Evolutionary conservation across 1,140 invertebrate species (phyloP).

Genomic region (Ips nitidus): DNA sequence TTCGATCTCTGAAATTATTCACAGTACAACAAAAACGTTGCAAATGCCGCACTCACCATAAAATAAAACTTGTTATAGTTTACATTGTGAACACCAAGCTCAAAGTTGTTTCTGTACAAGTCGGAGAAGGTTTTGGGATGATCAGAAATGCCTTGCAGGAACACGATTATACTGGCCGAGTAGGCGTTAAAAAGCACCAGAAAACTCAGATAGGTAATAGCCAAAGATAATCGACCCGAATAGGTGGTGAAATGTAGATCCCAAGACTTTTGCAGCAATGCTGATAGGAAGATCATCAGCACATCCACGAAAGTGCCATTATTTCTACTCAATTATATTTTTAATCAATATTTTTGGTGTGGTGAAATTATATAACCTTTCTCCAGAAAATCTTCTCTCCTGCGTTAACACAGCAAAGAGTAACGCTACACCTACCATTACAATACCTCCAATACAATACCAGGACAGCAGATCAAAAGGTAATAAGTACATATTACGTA

Average conservation of each 20-base stretch:
- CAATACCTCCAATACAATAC: constrained; percentile 7
- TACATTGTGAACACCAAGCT: constrained; percentile 30
- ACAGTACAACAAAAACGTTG: background rate
- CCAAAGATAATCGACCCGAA: constrained; percentile 15
- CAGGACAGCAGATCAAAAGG: constrained; percentile 7
- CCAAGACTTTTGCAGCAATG: constrained; percentile 8
- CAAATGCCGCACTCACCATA: constrained; percentile 42
- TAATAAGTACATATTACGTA: constrained; percentile 10
- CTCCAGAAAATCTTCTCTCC: background rate
- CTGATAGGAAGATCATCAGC: constrained; percentile 2
- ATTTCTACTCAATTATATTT: background rate
- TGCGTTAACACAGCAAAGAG: background rate
- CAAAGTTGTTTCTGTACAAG: constrained; percentile 29
- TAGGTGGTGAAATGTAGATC: background rate
- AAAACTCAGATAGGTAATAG: constrained; percentile 28
- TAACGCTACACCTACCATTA: background rate
- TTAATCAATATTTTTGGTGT: background rate
- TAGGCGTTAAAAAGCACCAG: constrained; percentile 52
- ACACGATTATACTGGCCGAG: constrained; percentile 51
- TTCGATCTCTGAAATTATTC: constrained; percentile 4
- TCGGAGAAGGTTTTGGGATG: constrained; percentile 24
- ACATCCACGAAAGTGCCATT: constrained; percentile 5
- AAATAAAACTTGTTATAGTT: constrained; percentile 37
- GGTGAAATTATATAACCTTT: too few relatives aligned
- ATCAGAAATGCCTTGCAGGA: constrained; percentile 22